Conservation (phyloP, 2,888 invertebrate species). For the Parnassius glacialis region DNA sequence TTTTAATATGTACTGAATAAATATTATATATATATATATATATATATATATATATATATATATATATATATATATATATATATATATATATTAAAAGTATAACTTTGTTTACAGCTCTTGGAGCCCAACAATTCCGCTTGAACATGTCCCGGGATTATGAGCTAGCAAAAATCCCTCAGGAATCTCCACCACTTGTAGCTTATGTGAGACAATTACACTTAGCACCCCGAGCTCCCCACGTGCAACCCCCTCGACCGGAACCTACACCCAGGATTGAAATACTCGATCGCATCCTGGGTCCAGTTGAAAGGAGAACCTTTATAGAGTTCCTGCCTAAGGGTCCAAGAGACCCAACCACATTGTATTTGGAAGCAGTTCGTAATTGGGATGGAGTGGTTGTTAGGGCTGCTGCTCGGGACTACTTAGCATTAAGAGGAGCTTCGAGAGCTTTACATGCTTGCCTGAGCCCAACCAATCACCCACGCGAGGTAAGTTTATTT, state of each 20-base stretch:
- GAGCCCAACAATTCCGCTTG: slow-evolving; percentile 88
- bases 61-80: no score
- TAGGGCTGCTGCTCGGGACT: slow-evolving; percentile 89
- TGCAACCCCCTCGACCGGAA: slow-evolving; percentile 48
- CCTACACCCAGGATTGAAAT: slow-evolving; percentile 68
- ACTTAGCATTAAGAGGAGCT: slow-evolving; percentile 81
- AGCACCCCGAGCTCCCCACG: slow-evolving; percentile 57
- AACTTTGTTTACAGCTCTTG: slow-evolving; percentile 75
- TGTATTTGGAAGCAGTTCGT: slow-evolving; percentile 85
- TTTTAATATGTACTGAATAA: no score
- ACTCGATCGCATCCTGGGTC: slow-evolving; percentile 39
- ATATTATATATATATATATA: no score
- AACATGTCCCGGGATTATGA: slow-evolving; percentile 91
- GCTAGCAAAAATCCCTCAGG: slow-evolving; percentile 86
- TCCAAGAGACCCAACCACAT: slow-evolving; percentile 83
- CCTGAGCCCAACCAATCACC: slow-evolving; percentile 87
- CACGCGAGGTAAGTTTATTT: slow-evolving; percentile 83
- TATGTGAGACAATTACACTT: slow-evolving; percentile 88
- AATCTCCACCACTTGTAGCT: slow-evolving; percentile 86
- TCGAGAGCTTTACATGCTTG: slow-evolving; percentile 86
- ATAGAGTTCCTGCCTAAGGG: slow-evolving; percentile 84
- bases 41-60: no score
- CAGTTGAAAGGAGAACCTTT: slow-evolving; percentile 85
- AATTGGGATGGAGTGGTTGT: slow-evolving; percentile 89
- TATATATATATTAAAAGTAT: neutral